Conservation (phyloP, 2,797 vertebrate species). For the Centropyge bicolor region DNA sequence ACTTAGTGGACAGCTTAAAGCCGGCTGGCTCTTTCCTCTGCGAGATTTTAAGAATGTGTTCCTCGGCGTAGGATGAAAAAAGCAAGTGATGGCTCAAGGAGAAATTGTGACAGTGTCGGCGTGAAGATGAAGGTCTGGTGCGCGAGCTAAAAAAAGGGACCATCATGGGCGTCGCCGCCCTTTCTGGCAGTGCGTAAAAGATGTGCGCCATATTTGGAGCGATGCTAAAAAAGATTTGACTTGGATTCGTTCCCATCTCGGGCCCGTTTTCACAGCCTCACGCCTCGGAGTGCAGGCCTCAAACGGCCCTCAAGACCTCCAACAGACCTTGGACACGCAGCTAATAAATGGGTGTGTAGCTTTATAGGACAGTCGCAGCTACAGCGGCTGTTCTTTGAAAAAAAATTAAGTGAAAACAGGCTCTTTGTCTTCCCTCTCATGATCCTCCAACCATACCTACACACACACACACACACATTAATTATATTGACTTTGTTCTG, state of each 20-base stretch:
- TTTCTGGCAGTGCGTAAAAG: constrained; percentile 36
- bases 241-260: constrained; percentile 6
- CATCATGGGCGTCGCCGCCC: neutral
- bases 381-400: constrained; percentile 37
- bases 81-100: constrained; percentile 45
- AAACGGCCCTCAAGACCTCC: constrained; percentile 52
- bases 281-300: constrained; percentile 31
- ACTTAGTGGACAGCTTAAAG: constrained; percentile 71
- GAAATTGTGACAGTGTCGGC: constrained; percentile 46
- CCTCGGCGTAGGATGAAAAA: constrained; percentile 17
- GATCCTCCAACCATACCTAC: constrained; percentile 43
- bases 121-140: constrained; percentile 28
- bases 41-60: constrained; percentile 48
- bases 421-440: constrained; percentile 61
- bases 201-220: constrained; percentile 12
- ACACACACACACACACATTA: constrained; percentile 46
- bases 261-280: constrained; percentile 10
- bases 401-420: constrained; percentile 50
- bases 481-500: constrained; percentile 66
- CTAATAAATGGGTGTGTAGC: constrained; percentile 59
- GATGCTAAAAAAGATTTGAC: constrained; percentile 14
- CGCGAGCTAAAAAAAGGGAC: constrained; percentile 20
- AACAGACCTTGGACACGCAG: constrained; percentile 58
- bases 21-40: constrained; percentile 14
- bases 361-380: constrained; percentile 59